Evolutionary conservation across 2,888 invertebrate species (phyloP).

Genomic region (Torymus auratus): DNA sequence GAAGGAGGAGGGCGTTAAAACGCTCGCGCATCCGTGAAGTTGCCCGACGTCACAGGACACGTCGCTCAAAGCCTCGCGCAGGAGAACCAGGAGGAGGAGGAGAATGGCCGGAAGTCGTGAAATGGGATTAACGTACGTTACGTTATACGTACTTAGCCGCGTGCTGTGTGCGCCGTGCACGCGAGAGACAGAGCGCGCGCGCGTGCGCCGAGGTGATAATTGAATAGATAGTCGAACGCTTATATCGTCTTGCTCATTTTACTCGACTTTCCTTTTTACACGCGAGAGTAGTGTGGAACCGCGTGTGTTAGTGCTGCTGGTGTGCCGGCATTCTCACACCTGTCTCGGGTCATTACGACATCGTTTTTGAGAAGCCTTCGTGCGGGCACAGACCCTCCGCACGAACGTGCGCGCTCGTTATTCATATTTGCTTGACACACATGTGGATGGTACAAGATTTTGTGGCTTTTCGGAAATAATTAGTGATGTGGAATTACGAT

Average conservation of each 20-base stretch:
- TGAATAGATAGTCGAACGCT: constrained; percentile 73
- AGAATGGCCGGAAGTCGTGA: constrained; percentile 76
- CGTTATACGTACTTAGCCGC: constrained; percentile 62
- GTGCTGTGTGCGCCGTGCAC: constrained; percentile 50
- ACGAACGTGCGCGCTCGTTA: neutral
- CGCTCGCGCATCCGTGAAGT: constrained; percentile 69
- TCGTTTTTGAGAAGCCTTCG: neutral
- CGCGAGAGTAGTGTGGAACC: neutral
- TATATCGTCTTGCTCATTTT: constrained; percentile 49
- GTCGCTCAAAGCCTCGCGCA: constrained; percentile 70
- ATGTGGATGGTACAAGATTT: no score
- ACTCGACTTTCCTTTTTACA: constrained; percentile 24
- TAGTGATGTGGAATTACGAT: no score
- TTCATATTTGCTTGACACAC: neutral
- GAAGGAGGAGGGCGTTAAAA: constrained; percentile 58
- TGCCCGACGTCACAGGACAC: constrained; percentile 74
- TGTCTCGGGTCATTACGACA: constrained; percentile 17
- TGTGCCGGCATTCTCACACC: neutral
- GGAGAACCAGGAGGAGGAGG: neutral
- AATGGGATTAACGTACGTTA: constrained; percentile 72
- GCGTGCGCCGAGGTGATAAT: constrained; percentile 71
- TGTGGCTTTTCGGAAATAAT: no score
- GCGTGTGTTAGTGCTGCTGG: no score
- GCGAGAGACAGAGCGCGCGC: constrained; percentile 61
- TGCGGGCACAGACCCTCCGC: neutral